Percentiles rank a stretch among this genome's conserved stretches.
These are phyloP conservation scores for Muricea muricata DNA, from an alignment of 92 coral and sea anemone genomes.

Conservation along the genomic window DNA sequence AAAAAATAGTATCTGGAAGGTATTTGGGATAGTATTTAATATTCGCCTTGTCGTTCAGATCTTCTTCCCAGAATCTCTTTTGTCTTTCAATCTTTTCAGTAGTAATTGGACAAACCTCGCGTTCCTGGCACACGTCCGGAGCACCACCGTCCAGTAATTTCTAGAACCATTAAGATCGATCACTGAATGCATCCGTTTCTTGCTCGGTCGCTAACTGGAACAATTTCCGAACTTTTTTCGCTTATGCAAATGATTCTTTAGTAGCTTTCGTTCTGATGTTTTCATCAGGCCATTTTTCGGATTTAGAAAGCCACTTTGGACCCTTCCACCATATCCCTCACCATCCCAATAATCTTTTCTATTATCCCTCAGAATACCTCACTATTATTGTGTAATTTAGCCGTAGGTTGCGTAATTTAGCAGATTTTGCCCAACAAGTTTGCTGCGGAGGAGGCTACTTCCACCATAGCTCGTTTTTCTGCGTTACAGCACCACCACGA, in stretches of 20 bases:
- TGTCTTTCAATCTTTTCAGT: too few relatives aligned
- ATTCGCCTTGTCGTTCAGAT: too few relatives aligned
- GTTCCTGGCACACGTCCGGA: not conserved
- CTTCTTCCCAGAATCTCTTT: too few relatives aligned
- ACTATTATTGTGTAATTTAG: too few relatives aligned
- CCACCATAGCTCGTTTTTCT: constrained; percentile 31
- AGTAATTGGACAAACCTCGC: not conserved
- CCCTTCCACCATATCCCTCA: too few relatives aligned
- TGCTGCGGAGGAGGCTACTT: too few relatives aligned
- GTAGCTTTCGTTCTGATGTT: not conserved
- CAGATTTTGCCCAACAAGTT: too few relatives aligned
- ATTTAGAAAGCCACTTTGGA: constrained; percentile 34
- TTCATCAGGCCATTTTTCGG: constrained; percentile 32
- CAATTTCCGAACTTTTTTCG: constrained; percentile 12
- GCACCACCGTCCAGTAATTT: not conserved
- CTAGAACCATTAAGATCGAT: not conserved
- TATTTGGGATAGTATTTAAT: too few relatives aligned
- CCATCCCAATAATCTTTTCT: too few relatives aligned
- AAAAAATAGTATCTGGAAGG: too few relatives aligned
- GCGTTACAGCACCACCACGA: constrained; percentile 24
- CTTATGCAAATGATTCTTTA: not conserved
- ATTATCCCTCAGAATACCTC: too few relatives aligned
- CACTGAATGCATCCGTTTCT: not conserved
- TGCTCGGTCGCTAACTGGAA: constrained; percentile 22
- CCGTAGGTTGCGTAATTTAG: too few relatives aligned